phyloP scores from a whole-genome alignment of 64 coral and sea anemone genomes.

The Astreopora myriophthalma region DNA sequence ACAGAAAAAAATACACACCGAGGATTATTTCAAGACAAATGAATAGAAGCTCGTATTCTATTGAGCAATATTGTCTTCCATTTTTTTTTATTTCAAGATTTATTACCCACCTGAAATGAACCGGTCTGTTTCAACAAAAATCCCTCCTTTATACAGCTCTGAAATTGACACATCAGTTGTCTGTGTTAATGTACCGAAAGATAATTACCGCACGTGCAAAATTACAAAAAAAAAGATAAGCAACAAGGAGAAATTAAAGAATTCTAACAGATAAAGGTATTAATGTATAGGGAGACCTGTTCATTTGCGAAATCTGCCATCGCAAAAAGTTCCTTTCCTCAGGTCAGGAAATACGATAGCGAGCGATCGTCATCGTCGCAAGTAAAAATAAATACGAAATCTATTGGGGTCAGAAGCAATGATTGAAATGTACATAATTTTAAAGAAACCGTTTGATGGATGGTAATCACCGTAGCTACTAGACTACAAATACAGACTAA shows the following conservation, averaged over 20 bases:
- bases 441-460: slow-evolving; percentile 4
- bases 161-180: slow-evolving; percentile 24
- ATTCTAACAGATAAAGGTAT: neutral
- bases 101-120: slow-evolving; percentile 82
- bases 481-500: neutral
- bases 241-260: too few species aligned
- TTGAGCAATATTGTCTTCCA: neutral
- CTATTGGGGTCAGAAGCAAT: neutral
- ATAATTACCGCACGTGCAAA: neutral
- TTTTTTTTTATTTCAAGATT: neutral
- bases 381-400: neutral
- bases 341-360: neutral
- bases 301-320: neutral
- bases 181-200: neutral
- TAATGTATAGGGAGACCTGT: neutral
- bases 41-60: neutral
- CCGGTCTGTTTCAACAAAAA: slow-evolving; percentile 90
- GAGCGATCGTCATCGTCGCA: neutral
- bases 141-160: slow-evolving; percentile 87
- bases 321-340: neutral
- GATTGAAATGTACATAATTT: neutral
- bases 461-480: neutral
- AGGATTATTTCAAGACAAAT: neutral
- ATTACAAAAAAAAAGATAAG: neutral
- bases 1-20: slow-evolving; percentile 16